Percentiles rank a stretch among this genome's conserved stretches.
Evolutionary conservation across 2,797 vertebrate genomes (phyloP).

Genomic region (Oophaga sylvatica): DNA sequence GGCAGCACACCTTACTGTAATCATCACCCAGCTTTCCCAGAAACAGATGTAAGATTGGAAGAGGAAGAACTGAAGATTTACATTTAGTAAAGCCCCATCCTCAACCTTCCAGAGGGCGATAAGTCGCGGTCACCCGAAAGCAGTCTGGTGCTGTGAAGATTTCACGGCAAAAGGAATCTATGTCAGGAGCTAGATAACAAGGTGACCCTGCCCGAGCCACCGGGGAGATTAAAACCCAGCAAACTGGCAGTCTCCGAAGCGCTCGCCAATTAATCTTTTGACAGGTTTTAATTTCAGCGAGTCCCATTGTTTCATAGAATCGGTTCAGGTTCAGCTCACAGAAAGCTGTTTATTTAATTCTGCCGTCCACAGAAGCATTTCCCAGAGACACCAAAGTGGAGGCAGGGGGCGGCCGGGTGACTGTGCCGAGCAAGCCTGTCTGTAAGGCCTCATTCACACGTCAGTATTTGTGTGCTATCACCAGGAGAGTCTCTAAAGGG

Average conservation of each 20-base stretch:
- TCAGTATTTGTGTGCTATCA: too few relatives aligned
- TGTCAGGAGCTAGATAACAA: slow-evolving; percentile 13
- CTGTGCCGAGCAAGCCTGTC: background rate
- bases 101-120: background rate
- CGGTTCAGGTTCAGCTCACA: background rate
- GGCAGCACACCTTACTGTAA: background rate
- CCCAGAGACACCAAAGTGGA: background rate
- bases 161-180: background rate
- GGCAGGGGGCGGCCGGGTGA: background rate
- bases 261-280: slow-evolving; percentile 33
- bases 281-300: slow-evolving; percentile 41
- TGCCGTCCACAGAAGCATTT: background rate
- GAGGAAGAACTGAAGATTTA: background rate
- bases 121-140: too few relatives aligned
- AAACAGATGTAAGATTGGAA: background rate
- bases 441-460: too few relatives aligned
- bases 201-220: slow-evolving; percentile 26
- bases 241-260: background rate
- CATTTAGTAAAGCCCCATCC: too few relatives aligned
- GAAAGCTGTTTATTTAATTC: slow-evolving; percentile 31
- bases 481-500: too few relatives aligned
- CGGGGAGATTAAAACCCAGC: slow-evolving; percentile 4
- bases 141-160: background rate
- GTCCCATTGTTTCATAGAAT: slow-evolving; percentile 29
- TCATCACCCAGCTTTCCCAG: background rate